These are phyloP conservation scores for Cuniculus paca DNA, from an alignment of 2,797 vertebrate species.

Conservation along the genomic window DNA sequence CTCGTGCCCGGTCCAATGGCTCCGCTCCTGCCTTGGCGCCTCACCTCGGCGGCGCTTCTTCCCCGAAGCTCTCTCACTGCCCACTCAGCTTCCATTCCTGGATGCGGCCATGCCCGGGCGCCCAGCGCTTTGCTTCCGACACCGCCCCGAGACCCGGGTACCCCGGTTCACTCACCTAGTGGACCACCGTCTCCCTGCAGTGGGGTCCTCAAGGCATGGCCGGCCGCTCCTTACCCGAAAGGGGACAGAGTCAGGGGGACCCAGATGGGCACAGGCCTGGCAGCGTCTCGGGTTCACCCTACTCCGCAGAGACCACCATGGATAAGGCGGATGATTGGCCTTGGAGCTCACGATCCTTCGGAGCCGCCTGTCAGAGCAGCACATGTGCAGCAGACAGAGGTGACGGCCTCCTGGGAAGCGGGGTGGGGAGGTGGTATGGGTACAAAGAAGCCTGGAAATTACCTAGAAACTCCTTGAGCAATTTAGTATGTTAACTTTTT, in stretches of 20 bases:
- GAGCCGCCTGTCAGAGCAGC: background rate
- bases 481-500: background rate
- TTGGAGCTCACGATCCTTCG: background rate
- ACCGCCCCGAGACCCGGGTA: too few species aligned
- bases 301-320: too few species aligned
- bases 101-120: background rate
- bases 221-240: too few species aligned
- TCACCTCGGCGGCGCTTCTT: background rate
- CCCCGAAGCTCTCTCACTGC: background rate
- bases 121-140: background rate
- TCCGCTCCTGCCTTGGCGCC: background rate
- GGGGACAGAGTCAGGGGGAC: background rate
- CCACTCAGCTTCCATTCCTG: background rate
- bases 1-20: background rate
- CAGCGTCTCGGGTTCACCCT: too few species aligned
- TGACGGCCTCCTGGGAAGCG: background rate
- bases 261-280: background rate
- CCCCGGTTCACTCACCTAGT: background rate
- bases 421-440: background rate
- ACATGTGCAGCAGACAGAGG: conserved; percentile 1
- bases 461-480: background rate
- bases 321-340: background rate
- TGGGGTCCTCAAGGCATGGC: too few species aligned
- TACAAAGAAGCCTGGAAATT: background rate
- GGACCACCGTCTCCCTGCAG: background rate